Percentiles rank a stretch among this genome's conserved stretches.
Conservation (phyloP, 2,888 invertebrate genomes). For the Drosophila monieri region DNA sequence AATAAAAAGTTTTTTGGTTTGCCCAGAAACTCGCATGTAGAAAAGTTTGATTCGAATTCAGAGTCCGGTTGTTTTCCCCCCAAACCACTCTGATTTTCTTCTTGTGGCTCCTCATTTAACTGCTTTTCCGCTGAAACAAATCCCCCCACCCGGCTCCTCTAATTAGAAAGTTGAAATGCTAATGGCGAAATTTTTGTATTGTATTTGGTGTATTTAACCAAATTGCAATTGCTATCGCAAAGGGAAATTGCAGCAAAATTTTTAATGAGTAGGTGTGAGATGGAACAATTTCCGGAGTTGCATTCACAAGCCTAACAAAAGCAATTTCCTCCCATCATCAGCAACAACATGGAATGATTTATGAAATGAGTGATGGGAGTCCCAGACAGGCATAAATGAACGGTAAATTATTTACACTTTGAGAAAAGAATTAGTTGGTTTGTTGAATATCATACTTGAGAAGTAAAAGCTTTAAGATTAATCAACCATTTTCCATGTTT, state of each 20-base stretch:
- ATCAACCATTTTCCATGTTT: no score
- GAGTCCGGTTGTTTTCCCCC: constrained; percentile 13
- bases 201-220: constrained; percentile 42
- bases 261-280: constrained; percentile 68
- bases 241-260: constrained; percentile 40
- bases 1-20: constrained; percentile 71
- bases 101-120: background rate
- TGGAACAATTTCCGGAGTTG: constrained; percentile 65
- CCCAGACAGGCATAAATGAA: constrained; percentile 48
- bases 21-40: constrained; percentile 19
- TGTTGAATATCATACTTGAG: background rate
- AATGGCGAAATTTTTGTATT: constrained; percentile 55
- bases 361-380: constrained; percentile 57
- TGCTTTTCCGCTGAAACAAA: background rate
- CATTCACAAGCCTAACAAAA: constrained; percentile 65
- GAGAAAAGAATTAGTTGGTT: background rate
- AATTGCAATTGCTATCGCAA: constrained; percentile 15
- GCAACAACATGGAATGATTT: constrained; percentile 63
- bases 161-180: constrained; percentile 76
- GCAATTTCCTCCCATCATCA: constrained; percentile 74
- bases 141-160: constrained; percentile 41
- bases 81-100: constrained; percentile 8
- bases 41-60: constrained; percentile 43
- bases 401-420: constrained; percentile 11
- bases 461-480: background rate